These are phyloP conservation scores for Goniozus legneri DNA, from an alignment of 1,140 invertebrate genomes.

Conservation along the genomic window DNA sequence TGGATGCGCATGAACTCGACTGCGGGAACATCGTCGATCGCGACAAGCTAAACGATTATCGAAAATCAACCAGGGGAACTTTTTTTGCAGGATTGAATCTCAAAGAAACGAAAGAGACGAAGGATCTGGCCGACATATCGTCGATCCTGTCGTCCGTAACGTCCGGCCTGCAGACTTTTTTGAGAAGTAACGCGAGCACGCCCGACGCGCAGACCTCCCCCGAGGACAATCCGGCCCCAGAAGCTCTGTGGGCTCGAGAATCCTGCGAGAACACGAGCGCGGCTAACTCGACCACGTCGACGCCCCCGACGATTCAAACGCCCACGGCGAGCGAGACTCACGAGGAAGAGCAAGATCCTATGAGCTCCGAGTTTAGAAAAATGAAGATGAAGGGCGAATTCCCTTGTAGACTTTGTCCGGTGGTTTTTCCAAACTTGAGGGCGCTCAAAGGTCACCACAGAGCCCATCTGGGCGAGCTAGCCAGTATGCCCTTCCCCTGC, in stretches of 20 bases:
- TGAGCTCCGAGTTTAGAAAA: constrained; percentile 73
- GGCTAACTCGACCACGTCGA: neutral
- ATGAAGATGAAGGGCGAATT: constrained; percentile 87
- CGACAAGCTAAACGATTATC: constrained; percentile 38
- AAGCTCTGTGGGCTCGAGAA: neutral
- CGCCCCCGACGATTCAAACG: too few species aligned
- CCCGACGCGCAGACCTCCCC: constrained; percentile 22
- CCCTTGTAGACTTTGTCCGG: constrained; percentile 79
- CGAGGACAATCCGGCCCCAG: neutral
- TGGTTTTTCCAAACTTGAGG: constrained; percentile 82
- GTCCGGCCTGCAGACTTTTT: constrained; percentile 61
- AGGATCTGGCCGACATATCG: constrained; percentile 67
- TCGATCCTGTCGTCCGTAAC: constrained; percentile 79
- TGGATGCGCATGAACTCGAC: constrained; percentile 64
- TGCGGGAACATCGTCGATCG: constrained; percentile 42
- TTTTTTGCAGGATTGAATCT: constrained; percentile 79
- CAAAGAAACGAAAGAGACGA: constrained; percentile 60
- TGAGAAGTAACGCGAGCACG: constrained; percentile 40
- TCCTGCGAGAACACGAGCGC: too few species aligned
- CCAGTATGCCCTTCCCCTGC: constrained; percentile 77
- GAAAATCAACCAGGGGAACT: constrained; percentile 64
- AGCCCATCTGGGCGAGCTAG: constrained; percentile 67
- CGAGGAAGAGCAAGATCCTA: constrained; percentile 77
- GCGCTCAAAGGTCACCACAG: constrained; percentile 87
- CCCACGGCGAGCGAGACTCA: constrained; percentile 51